phyloP scores from a whole-genome alignment of 2,888 invertebrate genomes.

The Cephus sareptanus region DNA sequence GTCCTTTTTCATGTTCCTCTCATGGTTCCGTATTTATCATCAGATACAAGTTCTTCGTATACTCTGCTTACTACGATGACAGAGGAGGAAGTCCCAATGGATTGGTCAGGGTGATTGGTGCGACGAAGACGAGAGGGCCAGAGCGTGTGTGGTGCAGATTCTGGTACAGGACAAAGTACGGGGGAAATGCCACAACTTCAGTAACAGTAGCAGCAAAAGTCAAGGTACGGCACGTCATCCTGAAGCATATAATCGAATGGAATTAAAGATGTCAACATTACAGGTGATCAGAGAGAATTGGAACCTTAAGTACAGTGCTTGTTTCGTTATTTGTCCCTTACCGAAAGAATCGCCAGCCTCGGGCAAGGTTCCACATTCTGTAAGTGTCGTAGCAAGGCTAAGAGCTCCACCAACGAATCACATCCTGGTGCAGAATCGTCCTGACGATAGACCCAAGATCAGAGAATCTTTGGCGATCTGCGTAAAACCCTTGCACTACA shows the following conservation, averaged over 20 bases:
- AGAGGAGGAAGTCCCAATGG: conserved; percentile 66
- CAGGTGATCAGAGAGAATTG: conserved; percentile 91
- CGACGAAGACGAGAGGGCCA: conserved; percentile 87
- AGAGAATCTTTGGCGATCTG: conserved; percentile 80
- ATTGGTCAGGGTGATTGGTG: conserved; percentile 84
- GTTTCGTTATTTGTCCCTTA: conserved; percentile 86
- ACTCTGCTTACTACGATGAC: conserved; percentile 89
- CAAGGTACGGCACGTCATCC: conserved; percentile 68
- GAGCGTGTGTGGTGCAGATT: conserved; percentile 85
- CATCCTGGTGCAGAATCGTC: conserved; percentile 71
- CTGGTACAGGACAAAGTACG: conserved; percentile 73
- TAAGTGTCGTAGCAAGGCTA: conserved; percentile 76
- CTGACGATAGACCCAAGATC: conserved; percentile 66
- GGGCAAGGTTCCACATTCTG: conserved; percentile 73
- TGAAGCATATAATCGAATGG: background rate
- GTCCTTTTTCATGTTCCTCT: background rate
- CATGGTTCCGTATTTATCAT: background rate
- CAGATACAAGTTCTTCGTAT: conserved; percentile 91
- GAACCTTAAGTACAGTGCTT: conserved; percentile 92
- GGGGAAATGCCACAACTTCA: conserved; percentile 61
- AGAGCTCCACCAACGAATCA: conserved; percentile 75
- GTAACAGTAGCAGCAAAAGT: conserved; percentile 80
- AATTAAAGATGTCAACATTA: background rate
- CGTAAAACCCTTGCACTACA: conserved; percentile 91
- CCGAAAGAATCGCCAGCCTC: conserved; percentile 72